Evolutionary conservation across 2,888 invertebrate genomes (phyloP).

Genomic region (Lasius fuliginosus): DNA sequence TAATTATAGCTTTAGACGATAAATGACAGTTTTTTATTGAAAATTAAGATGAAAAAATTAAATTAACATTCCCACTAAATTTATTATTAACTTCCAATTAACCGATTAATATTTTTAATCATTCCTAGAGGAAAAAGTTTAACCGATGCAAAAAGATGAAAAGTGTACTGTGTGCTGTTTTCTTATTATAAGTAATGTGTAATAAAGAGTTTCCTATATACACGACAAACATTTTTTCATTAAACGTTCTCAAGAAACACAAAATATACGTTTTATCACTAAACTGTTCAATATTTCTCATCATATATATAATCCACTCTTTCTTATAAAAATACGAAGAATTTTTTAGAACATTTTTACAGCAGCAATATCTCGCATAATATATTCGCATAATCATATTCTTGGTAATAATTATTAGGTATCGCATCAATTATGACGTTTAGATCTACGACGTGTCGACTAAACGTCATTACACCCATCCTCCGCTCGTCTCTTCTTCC

Average conservation of each 20-base stretch:
- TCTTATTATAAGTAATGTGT: no score
- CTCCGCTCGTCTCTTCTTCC: not conserved
- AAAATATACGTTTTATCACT: conserved; percentile 5
- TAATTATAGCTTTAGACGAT: not conserved
- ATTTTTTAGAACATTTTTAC: not conserved
- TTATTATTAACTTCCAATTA: not conserved
- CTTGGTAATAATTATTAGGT: conserved; percentile 38
- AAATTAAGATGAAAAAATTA: conserved; percentile 5
- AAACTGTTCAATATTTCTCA: not conserved
- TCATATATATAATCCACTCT: not conserved
- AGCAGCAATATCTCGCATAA: conserved; percentile 9
- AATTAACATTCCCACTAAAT: no score
- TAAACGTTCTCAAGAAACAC: not conserved
- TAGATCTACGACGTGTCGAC: conserved; percentile 54
- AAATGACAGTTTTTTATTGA: conserved; percentile 1
- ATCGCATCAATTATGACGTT: conserved; percentile 49
- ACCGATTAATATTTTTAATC: not conserved
- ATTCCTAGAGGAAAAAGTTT: not conserved
- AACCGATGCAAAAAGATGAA: not conserved
- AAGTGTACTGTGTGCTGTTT: not conserved
- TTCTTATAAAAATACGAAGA: not conserved
- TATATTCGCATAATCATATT: conserved; percentile 23
- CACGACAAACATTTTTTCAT: not conserved
- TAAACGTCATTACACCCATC: conserved; percentile 53
- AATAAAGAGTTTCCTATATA: not conserved